phyloP scores from a whole-genome alignment of 23 tunicate species.

The Botrylloides violaceus region DNA sequence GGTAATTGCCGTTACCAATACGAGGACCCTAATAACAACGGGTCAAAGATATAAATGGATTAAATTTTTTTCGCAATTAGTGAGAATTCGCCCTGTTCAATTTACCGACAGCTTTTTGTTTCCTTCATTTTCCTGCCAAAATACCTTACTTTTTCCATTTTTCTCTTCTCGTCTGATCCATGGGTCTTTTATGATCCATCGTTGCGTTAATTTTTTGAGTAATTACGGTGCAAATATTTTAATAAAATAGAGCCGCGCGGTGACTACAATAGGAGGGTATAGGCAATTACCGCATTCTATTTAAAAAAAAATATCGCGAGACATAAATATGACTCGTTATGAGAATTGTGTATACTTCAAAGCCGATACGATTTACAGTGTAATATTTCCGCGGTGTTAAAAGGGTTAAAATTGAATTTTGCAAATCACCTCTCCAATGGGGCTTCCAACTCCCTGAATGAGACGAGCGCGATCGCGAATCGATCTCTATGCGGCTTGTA shows the following conservation, averaged over 20 bases:
- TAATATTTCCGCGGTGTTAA: not conserved
- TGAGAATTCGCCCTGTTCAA: not conserved
- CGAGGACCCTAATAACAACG: slow-evolving; percentile 22
- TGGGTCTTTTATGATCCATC: slow-evolving; percentile 20
- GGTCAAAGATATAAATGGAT: slow-evolving; percentile 18
- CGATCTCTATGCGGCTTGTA: not conserved
- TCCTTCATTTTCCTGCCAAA: not conserved
- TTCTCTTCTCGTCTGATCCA: not conserved
- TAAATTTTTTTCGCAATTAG: slow-evolving; percentile 20
- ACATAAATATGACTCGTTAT: not conserved
- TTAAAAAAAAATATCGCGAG: not conserved
- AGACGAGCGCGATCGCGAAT: not conserved
- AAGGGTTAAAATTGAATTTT: not conserved
- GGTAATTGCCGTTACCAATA: slow-evolving; percentile 19
- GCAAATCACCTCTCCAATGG: not conserved
- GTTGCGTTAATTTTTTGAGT: slow-evolving; percentile 21
- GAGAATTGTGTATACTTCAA: no score
- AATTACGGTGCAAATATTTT: slow-evolving; percentile 21
- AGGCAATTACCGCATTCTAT: not conserved
- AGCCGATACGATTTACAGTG: no score
- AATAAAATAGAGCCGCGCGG: slow-evolving; percentile 7
- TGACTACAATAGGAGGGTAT: not conserved
- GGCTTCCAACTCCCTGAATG: not conserved
- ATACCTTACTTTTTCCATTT: not conserved
- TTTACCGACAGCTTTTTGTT: not conserved